Evolutionary conservation across 1,140 invertebrate genomes (phyloP).

Genomic region (Drosophila trapezifrons): DNA sequence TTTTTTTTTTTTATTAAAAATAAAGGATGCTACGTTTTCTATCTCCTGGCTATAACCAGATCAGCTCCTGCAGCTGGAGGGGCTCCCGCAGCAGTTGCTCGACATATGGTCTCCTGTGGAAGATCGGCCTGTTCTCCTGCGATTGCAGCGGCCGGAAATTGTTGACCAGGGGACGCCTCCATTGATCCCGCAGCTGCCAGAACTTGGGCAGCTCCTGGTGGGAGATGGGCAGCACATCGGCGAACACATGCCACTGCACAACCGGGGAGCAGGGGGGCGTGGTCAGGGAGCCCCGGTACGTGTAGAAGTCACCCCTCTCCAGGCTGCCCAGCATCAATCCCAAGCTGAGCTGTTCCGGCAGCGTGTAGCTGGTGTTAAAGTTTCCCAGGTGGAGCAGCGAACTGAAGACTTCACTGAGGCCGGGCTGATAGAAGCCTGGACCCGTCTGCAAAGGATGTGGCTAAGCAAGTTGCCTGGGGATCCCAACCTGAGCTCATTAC

Average conservation of each 20-base stretch:
- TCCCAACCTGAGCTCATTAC: background rate
- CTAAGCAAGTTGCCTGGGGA: too few species aligned
- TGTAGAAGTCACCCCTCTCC: constrained; percentile 88
- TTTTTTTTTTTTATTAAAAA: constrained; percentile 17
- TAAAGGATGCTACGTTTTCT: background rate
- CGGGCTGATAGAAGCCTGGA: constrained; percentile 44
- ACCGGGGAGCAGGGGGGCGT: constrained; percentile 95
- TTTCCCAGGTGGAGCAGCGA: constrained; percentile 50
- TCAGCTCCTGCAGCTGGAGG: constrained; percentile 22
- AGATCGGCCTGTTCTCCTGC: constrained; percentile 86
- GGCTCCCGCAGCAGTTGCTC: constrained; percentile 45
- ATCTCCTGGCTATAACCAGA: constrained; percentile 46
- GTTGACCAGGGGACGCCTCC: constrained; percentile 85
- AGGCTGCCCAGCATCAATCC: constrained; percentile 71
- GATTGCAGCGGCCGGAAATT: constrained; percentile 87
- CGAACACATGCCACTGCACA: constrained; percentile 95
- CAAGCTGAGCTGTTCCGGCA: constrained; percentile 50
- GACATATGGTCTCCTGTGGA: constrained; percentile 78
- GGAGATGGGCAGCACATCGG: constrained; percentile 86
- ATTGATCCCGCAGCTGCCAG: constrained; percentile 86
- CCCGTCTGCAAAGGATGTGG: constrained; percentile 6
- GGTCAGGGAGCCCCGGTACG: constrained; percentile 95
- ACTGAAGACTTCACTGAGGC: constrained; percentile 60
- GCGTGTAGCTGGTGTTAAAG: constrained; percentile 71
- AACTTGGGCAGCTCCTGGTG: constrained; percentile 86